Evolutionary conservation across 2,113 vertebrate species (phyloP).

Genomic region (Ctenomys sociabilis): DNA sequence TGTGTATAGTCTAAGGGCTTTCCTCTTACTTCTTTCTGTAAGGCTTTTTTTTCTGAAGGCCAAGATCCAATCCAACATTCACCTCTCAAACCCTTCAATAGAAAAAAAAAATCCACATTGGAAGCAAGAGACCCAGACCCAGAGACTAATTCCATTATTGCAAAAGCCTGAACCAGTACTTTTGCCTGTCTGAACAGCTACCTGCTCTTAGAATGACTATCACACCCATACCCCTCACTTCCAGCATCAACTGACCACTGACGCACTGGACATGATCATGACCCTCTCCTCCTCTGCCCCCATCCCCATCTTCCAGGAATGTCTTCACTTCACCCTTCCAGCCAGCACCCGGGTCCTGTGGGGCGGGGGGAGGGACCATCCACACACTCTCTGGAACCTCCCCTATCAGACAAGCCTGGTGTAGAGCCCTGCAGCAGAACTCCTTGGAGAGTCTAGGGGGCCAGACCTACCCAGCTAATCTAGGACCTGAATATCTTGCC

Average conservation of each 20-base stretch:
- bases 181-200: neutral
- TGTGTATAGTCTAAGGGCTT: neutral
- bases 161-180: neutral
- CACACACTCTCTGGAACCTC: too few relatives aligned
- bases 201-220: neutral
- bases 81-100: neutral
- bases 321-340: too few relatives aligned
- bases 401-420: too few relatives aligned
- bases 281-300: neutral
- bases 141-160: too few relatives aligned
- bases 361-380: too few relatives aligned
- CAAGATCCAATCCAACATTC: neutral
- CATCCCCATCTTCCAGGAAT: neutral
- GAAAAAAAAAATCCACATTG: neutral
- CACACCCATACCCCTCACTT: neutral
- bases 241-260: neutral
- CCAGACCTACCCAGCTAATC: too few relatives aligned
- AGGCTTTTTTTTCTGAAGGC: neutral
- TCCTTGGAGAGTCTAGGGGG: too few relatives aligned
- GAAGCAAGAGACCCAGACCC: neutral
- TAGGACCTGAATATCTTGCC: too few relatives aligned
- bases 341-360: too few relatives aligned
- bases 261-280: neutral
- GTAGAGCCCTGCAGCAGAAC: too few relatives aligned
- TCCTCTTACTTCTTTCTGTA: neutral